Conservation (phyloP, 2,888 invertebrate genomes). For the Meteorus cinctellus region DNA sequence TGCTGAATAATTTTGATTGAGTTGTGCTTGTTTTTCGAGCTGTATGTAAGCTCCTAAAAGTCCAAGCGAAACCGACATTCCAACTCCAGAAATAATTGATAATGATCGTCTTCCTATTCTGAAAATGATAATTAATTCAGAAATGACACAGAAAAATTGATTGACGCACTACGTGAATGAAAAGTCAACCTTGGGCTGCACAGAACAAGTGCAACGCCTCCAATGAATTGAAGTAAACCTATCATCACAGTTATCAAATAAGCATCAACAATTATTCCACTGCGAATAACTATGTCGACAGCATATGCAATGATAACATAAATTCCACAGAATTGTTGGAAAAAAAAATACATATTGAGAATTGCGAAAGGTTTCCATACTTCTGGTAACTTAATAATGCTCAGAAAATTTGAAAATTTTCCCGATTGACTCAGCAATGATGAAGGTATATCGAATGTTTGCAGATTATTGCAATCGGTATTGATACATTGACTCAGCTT, state of each 20-base stretch:
- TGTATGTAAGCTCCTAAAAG: conserved; percentile 71
- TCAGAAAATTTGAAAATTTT: conserved; percentile 42
- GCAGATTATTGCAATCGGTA: not conserved
- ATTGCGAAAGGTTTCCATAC: conserved; percentile 58
- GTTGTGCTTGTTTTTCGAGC: conserved; percentile 50
- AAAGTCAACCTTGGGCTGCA: conserved; percentile 50
- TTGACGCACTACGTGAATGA: not conserved
- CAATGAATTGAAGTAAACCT: conserved; percentile 51
- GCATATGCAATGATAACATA: conserved; percentile 54
- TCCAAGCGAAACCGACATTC: conserved; percentile 74
- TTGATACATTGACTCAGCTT: conserved; percentile 40
- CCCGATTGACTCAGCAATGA: not conserved
- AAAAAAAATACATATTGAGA: conserved; percentile 52
- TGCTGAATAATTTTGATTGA: not conserved
- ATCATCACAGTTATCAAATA: conserved; percentile 52
- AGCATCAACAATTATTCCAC: conserved; percentile 51
- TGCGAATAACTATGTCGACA: conserved; percentile 49
- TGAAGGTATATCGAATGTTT: not conserved
- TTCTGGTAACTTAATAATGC: conserved; percentile 48
- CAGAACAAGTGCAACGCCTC: conserved; percentile 41
- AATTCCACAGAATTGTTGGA: conserved; percentile 56
- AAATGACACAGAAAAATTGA: conserved; percentile 26
- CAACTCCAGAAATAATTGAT: conserved; percentile 75
- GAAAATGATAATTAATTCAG: conserved; percentile 6
- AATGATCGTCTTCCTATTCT: conserved; percentile 76